Conservation (phyloP, 2,888 invertebrate species). For the Melikaiella ostensackeni region DNA sequence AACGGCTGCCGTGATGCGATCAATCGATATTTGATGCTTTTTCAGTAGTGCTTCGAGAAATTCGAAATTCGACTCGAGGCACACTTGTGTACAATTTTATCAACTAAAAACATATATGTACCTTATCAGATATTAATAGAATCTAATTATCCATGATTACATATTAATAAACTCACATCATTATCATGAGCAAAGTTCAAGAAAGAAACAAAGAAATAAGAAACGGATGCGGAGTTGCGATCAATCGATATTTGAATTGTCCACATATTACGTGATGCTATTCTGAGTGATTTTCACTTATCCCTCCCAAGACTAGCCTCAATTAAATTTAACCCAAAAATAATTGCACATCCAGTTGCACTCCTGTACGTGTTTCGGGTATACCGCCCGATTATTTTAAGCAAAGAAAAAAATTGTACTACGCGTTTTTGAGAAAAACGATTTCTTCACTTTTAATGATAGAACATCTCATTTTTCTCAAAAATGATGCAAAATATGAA, state of each 20-base stretch:
- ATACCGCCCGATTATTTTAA: no score
- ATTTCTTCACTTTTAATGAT: no score
- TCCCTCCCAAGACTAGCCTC: no score
- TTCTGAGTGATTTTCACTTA: no score
- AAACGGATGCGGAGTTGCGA: neutral
- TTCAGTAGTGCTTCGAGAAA: neutral
- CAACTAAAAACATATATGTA: neutral
- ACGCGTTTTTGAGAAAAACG: no score
- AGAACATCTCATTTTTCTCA: no score
- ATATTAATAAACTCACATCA: neutral
- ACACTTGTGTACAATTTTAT: neutral
- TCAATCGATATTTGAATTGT: conserved; percentile 11
- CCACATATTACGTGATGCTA: no score
- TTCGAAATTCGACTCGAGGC: neutral
- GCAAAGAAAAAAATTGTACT: no score
- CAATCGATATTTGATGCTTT: conserved; percentile 14
- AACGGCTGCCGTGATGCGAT: neutral
- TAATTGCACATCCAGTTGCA: no score
- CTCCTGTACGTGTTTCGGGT: no score
- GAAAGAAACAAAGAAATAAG: conserved; percentile 14
- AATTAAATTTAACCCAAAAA: no score
- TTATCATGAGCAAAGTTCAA: conserved; percentile 17
- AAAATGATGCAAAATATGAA: no score
- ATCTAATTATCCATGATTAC: neutral
- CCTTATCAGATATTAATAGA: neutral